phyloP scores from a whole-genome alignment of 30 jellyfish, hydroid and myxozoan species.

The Aurelia sp. region DNA sequence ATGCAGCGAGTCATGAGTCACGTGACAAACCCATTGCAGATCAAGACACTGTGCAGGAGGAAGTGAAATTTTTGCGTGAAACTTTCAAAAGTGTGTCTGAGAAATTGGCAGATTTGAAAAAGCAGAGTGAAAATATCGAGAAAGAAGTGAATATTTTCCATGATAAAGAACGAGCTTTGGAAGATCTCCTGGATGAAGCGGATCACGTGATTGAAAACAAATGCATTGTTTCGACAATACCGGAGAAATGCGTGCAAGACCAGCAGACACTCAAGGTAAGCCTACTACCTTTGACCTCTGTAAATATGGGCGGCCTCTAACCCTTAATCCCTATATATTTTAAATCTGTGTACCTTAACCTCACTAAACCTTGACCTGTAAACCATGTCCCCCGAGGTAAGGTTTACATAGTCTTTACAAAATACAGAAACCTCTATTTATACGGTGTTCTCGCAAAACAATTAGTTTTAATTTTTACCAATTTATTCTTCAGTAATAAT shows the following conservation, averaged over 20 bases:
- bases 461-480: too few species aligned
- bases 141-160: conserved; percentile 54
- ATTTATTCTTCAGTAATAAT: too few species aligned
- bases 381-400: too few species aligned
- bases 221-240: conserved; percentile 69
- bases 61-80: conserved; percentile 55
- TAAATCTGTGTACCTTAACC: too few species aligned
- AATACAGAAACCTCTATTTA: too few species aligned
- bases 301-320: too few species aligned
- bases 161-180: conserved; percentile 77
- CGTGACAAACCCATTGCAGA: conserved; percentile 80
- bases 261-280: conserved; percentile 67
- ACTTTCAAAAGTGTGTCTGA: conserved; percentile 68
- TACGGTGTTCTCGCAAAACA: too few species aligned
- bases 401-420: too few species aligned
- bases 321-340: too few species aligned
- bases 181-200: conserved; percentile 71
- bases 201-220: conserved; percentile 60
- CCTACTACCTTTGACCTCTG: too few species aligned
- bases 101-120: conserved; percentile 61
- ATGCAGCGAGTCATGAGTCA: conserved; percentile 78
- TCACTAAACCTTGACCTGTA: too few species aligned
- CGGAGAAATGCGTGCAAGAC: conserved; percentile 79
- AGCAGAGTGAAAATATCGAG: conserved; percentile 76
- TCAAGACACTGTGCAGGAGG: conserved; percentile 76